Base-by-base conservation (phyloP, 2,113 vertebrate genomes). In the Sialia sialis region DNA sequence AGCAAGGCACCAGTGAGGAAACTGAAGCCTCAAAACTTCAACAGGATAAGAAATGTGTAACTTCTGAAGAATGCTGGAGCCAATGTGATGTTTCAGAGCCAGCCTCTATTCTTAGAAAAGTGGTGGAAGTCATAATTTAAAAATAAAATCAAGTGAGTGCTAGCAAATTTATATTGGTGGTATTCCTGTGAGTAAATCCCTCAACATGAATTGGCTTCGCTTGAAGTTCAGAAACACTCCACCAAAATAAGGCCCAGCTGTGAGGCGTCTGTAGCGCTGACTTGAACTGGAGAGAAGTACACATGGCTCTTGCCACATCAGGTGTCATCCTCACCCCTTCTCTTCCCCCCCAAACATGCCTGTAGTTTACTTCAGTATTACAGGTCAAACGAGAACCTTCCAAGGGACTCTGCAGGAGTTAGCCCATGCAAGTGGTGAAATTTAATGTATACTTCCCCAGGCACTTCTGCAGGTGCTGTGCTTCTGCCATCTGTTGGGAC, bases 21-120 rank as follows among this genome's bases (percentile, higher is more conserved):
- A 78, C 44, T 30, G 49, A 87, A 93, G 25, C 74, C 36, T 76
- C 46, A 86, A 77, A 83, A 85, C 51, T 68, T 75, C 72, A 76
- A n/a, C 41, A 58, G 62, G 62, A 46, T 62, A 62, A 94, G 81
- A 87, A 82, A 79, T 23, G 8, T 25, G 3, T 56, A 89, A 48
- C 66, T 93, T 84, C 39, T 62, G 48, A 69, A 82, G 66, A 69
- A 38, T 3, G 34, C 54, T 89, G 87, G 78, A 89, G 62, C 41
- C 0, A 0, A 60, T 0, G 0, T 51, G 87, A 19, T 30, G n/a
- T 83, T 93, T 79, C 74, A 73, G 84, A 91, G 87, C 69, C 91
- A 94, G 84, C 26, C 41, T 68, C 81, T 94, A 79, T 93, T 93
- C 90, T 94, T 89, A 87, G 84, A 75, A 56, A 29, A 89, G 49